Conservation (phyloP, 2,113 vertebrate genomes). For the Daubentonia madagascariensis region DNA sequence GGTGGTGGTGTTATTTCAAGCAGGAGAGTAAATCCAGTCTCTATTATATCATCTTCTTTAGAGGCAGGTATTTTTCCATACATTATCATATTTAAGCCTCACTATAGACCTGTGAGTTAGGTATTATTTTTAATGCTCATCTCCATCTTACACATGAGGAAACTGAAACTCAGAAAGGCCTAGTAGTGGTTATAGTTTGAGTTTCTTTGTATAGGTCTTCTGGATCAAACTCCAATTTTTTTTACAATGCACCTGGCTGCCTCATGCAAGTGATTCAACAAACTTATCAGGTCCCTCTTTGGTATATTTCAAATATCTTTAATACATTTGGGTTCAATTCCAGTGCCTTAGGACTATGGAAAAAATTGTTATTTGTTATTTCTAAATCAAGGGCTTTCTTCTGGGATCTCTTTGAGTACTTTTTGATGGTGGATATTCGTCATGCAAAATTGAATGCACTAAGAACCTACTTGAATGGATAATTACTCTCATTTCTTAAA, state of each 20-base stretch:
- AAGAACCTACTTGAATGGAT: neutral
- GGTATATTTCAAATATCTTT: neutral
- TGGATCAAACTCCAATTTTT: neutral
- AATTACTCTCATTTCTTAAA: constrained; percentile 31
- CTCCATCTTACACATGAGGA: neutral
- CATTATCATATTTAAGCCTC: neutral
- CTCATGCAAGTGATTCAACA: neutral
- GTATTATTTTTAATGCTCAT: neutral
- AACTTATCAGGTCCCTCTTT: neutral
- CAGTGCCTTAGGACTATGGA: neutral
- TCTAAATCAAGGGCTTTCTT: neutral
- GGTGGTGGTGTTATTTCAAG: neutral
- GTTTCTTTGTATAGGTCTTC: neutral
- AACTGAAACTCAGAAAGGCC: neutral
- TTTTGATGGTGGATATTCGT: neutral
- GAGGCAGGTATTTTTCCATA: neutral
- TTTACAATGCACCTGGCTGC: neutral
- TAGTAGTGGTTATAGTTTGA: neutral
- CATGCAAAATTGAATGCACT: neutral
- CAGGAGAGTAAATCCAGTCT: neutral
- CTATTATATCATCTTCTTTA: neutral
- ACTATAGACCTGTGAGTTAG: neutral
- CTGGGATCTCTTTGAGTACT: neutral
- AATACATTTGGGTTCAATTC: neutral
- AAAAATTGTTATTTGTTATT: neutral